phyloP scores from a whole-genome alignment of 2,113 vertebrate species.

The Pelecanus crispus region DNA sequence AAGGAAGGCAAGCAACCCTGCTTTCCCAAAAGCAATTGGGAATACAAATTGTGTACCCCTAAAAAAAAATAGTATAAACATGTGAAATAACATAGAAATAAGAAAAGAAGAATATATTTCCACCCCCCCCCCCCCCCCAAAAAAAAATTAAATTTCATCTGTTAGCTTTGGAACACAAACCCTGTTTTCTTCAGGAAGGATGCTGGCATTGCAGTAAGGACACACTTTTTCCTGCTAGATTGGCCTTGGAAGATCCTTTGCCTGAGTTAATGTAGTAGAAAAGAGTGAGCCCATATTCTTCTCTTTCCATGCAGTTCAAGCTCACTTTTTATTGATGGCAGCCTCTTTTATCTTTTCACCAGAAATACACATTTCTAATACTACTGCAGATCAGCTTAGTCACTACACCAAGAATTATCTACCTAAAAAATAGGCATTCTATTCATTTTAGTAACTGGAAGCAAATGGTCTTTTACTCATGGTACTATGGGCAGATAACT shows the following conservation, averaged over 20 bases:
- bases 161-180: background rate
- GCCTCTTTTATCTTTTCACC: background rate
- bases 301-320: background rate
- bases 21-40: background rate
- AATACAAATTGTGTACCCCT: background rate
- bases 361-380: background rate
- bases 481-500: background rate
- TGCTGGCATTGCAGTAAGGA: background rate
- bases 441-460: background rate
- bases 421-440: background rate
- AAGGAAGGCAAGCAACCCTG: background rate
- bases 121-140: no score
- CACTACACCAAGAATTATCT: background rate
- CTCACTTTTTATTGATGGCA: background rate
- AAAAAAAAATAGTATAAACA: background rate
- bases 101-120: background rate
- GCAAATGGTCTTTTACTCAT: fast-evolving
- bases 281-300: background rate
- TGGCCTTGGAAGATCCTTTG: background rate
- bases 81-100: background rate
- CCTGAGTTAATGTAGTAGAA: background rate
- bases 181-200: background rate
- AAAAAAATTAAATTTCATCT: background rate
- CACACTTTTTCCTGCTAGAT: background rate
- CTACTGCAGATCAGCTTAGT: background rate